Conservation (phyloP, 2,888 invertebrate genomes). For the Agrochola litura region DNA sequence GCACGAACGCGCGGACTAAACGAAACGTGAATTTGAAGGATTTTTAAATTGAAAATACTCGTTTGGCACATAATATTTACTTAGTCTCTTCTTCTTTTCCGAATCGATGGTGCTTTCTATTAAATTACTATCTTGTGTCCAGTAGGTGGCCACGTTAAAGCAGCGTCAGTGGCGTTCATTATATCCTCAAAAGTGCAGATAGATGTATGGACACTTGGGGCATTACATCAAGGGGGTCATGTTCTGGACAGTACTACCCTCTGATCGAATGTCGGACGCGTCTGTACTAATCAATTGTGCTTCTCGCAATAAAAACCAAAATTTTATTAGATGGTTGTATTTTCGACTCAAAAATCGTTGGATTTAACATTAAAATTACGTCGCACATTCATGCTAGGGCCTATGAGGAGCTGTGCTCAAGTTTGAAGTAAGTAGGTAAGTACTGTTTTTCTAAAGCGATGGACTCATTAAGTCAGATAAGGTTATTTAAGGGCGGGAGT, state of each 20-base stretch:
- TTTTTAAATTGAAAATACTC: neutral
- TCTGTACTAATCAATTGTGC: too few species aligned
- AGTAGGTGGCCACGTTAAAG: neutral
- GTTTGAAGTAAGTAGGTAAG: conserved; percentile 41
- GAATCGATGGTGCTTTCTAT: too few species aligned
- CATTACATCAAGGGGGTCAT: neutral
- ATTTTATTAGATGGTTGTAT: neutral
- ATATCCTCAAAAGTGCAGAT: neutral
- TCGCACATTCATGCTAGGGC: neutral
- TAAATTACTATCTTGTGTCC: neutral
- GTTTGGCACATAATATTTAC: neutral
- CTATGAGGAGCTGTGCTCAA: conserved; percentile 2
- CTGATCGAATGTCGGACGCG: neutral
- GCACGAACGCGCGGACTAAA: neutral
- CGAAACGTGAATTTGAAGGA: neutral
- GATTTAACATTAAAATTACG: too few species aligned
- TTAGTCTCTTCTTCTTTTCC: too few species aligned
- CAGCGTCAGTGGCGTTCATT: too few species aligned
- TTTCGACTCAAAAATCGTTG: neutral
- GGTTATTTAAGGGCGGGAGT: conserved; percentile 14
- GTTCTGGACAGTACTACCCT: neutral
- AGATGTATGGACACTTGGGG: too few species aligned
- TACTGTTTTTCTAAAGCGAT: conserved; percentile 27
- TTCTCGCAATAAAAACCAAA: neutral
- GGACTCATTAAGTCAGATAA: conserved; percentile 44